Evolutionary conservation across 2,113 vertebrate genomes (phyloP).

Genomic region (Cathartes aura): DNA sequence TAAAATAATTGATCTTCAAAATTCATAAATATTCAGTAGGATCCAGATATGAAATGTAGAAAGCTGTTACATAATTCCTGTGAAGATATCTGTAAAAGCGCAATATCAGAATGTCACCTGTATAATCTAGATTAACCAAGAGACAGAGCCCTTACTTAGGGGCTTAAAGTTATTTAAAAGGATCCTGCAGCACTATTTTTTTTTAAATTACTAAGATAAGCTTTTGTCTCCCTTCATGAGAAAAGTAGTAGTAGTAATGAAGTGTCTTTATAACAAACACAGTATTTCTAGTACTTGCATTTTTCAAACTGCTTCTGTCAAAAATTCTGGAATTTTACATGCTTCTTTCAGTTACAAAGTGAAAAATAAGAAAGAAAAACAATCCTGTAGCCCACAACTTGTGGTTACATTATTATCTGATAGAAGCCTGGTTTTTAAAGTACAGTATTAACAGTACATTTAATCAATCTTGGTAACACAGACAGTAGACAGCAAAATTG

Average conservation of each 20-base stretch:
- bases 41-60: neutral
- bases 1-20: neutral
- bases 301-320: neutral
- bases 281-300: neutral
- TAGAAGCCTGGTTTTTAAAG: neutral
- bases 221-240: neutral
- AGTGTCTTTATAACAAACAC: neutral
- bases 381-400: neutral
- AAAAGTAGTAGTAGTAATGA: neutral
- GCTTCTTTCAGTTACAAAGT: neutral
- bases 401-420: neutral
- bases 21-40: neutral
- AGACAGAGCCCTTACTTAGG: neutral
- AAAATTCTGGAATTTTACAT: neutral
- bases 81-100: neutral
- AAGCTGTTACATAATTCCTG: neutral
- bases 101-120: neutral
- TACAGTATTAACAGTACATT: neutral
- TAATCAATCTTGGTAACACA: neutral
- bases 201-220: neutral
- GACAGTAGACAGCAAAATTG: neutral
- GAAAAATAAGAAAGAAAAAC: neutral
- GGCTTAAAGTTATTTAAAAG: neutral
- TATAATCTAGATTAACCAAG: neutral
- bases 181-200: neutral